Base-by-base conservation (phyloP, 2,888 invertebrate genomes). In the Polydrusus tereticollis region DNA sequence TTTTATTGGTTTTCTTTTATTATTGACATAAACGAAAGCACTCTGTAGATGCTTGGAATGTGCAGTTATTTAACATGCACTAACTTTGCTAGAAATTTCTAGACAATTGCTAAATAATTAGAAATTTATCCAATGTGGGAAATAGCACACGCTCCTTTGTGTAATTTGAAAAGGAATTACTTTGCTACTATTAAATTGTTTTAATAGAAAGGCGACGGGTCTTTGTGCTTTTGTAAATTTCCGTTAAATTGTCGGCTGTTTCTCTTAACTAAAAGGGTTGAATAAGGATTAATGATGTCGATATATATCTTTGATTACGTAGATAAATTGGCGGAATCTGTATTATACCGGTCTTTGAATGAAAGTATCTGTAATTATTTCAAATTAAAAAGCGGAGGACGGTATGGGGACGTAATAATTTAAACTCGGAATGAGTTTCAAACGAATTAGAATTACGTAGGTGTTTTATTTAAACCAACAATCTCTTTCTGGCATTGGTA, bases 91-190 rank as follows among this genome's bases (percentile, higher is more conserved):
- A 16, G 52, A 55, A 55, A 55, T 55, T 55, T 29, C 52, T 47
- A 45, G 33, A 47, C 20, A 50, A 43, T 63, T 50, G 36, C 12
- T 29, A 47, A 18, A 63, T 63, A 63, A 63, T 63, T 63, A 18
- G 63, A 63, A 63, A 63, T 63, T 63, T 63, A 63, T 63, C 47
- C 33, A 47, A 47, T 63, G 63, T 63, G 63, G 63, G 63, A 63
- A 63, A 63, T 47, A 47, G 63, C 63, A 63, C 63, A 63, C 63
- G 47, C 36, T 33, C 47, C 63, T 29, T 47, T 47, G 29, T 63
- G 29, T 26, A 33, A 47, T 33, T 33, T 38, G 60, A 63, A 63
- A 63, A 36, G 63, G 63, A 63, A 43, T 63, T 43, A 29, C 47
- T 45, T 63, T 47, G 63, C 45, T 63, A 63, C 29, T 63, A 63